phyloP scores from a whole-genome alignment of 1,140 invertebrate species.

The Aphelenchoides fujianensis region DNA sequence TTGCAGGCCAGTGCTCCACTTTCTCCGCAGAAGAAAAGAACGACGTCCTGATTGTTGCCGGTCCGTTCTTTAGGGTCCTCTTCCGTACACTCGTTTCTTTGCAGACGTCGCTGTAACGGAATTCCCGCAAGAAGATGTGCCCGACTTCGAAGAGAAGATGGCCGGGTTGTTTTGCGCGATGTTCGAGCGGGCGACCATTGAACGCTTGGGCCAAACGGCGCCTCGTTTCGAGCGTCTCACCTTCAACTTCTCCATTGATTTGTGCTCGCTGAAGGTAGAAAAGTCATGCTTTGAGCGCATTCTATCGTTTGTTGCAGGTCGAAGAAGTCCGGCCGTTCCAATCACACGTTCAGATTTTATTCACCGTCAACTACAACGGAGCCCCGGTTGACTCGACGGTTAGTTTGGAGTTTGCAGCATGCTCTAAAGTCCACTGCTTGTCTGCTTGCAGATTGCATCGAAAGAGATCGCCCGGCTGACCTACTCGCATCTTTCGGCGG shows the following conservation, averaged over 20 bases:
- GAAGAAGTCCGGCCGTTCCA: too few relatives aligned
- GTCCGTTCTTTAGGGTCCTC: too few relatives aligned
- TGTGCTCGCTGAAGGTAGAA: conserved; percentile 17
- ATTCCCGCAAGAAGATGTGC: not conserved
- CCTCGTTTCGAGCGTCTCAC: not conserved
- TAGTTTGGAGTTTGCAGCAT: too few relatives aligned
- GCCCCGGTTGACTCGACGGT: not conserved
- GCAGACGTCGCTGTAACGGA: not conserved
- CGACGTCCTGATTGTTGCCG: too few relatives aligned
- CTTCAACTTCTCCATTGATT: conserved; percentile 10
- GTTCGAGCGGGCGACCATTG: conserved; percentile 2
- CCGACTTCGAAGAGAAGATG: not conserved
- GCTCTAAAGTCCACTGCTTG: too few relatives aligned
- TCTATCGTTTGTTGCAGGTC: too few relatives aligned
- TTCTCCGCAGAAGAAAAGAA: too few relatives aligned
- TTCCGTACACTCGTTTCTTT: too few relatives aligned
- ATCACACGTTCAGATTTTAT: not conserved
- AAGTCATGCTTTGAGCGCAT: too few relatives aligned
- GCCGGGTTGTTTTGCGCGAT: not conserved
- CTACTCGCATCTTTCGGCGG: not conserved
- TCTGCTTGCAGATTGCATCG: too few relatives aligned
- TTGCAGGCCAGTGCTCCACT: too few relatives aligned
- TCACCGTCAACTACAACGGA: not conserved
- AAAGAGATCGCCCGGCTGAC: conserved; percentile 10
- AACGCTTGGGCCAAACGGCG: conserved; percentile 1